Base-by-base conservation (phyloP, 2,888 invertebrate species). In the Dorcus hopei region DNA sequence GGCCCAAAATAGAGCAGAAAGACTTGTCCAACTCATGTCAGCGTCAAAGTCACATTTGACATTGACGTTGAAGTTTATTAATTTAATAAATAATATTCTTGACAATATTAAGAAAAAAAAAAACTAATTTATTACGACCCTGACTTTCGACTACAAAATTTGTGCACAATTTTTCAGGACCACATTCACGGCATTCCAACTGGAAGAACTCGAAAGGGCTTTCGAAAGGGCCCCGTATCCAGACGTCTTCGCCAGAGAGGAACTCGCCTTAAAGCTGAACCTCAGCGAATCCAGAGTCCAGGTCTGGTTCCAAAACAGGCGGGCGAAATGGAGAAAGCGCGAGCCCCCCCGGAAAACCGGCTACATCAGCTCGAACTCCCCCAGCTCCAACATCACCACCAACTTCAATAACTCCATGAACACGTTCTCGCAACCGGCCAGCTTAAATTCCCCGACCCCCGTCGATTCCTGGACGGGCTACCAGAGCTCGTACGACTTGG, bases 151-250 rank as follows among this genome's bases (percentile, higher is more conserved):
- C 14, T 14, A 14, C 14, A 14, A 14, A 14, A 14, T 14, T 14
- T 14, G 14, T 14, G 14, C 14, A 14, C 14, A 14, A 14, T 6
- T 33, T 33, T 7, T 33, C 82, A 96, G 97, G 79, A 97, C 97
- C 2, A 97, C 97, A 5, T 97, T 97, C 74, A 96, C 96, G 4
- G 94, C 95, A 0, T 95, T 93, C 74, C 97, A 97, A 76, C 80
- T 97, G 61, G 95, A 96, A 75, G 95, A 96, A 72, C 78, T 97
- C 71, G 97, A 97, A 75, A 82, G 94, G 48, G 96, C 96, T 0
- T 97, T 97, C 74, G 95, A 97, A 75, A 84, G 95, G 39, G 97
- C 96, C 0, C 97, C 97, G 0, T 97, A 97, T 74, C 97, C 97
- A 0, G 97, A 97, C 77, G 95, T 97, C 1, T 96, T 96, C 73